phyloP scores from a whole-genome alignment of 1,140 invertebrate genomes.

The Aculops lycopersici region DNA sequence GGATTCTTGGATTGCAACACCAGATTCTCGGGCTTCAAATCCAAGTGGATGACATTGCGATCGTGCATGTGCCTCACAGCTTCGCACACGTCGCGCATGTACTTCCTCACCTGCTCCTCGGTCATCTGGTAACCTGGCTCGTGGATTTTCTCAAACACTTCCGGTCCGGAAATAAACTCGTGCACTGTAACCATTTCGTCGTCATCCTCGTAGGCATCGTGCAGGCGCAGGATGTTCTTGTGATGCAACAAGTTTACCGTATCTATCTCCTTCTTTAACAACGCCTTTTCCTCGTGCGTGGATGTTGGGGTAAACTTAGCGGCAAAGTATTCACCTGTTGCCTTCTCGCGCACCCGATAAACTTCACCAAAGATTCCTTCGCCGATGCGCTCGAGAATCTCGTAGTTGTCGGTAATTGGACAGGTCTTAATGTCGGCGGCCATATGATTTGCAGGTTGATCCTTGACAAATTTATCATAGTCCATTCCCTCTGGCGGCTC shows the following conservation, averaged over 20 bases:
- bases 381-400: conserved; percentile 94
- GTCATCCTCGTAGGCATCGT: conserved; percentile 95
- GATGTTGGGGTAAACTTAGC: conserved; percentile 79
- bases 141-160: conserved; percentile 89
- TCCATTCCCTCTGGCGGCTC: conserved; percentile 35
- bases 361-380: conserved; percentile 89
- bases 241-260: conserved; percentile 97
- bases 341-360: conserved; percentile 72
- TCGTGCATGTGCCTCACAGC: conserved; percentile 98
- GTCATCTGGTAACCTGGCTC: conserved; percentile 91
- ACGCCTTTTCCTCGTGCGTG: conserved; percentile 71
- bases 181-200: conserved; percentile 97
- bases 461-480: conserved; percentile 75
- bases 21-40: conserved; percentile 71
- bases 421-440: conserved; percentile 65
- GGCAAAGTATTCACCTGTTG: conserved; percentile 83
- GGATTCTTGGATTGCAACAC: conserved; percentile 89
- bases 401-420: conserved; percentile 87
- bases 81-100: conserved; percentile 93
- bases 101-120: conserved; percentile 95
- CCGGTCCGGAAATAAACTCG: conserved; percentile 91
- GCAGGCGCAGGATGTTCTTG: conserved; percentile 78
- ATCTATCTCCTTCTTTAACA: conserved; percentile 90
- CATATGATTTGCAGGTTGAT: conserved; percentile 43
- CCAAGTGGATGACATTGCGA: conserved; percentile 88